phyloP scores from a whole-genome alignment of 2,113 vertebrate species.

The Glaucidium brasilianum region DNA sequence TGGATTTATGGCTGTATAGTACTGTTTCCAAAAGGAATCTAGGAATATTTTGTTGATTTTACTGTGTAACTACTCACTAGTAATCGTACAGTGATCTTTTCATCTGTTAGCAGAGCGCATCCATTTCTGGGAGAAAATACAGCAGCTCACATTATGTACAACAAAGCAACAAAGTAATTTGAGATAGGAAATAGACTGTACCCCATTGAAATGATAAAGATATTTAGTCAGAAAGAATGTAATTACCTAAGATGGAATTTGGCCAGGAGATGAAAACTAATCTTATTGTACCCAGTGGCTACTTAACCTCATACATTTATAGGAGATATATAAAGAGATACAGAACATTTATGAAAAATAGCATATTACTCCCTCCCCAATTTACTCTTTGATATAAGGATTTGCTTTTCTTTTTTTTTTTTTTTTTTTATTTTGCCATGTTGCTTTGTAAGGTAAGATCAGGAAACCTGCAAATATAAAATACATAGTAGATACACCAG shows the following conservation, averaged over 20 bases:
- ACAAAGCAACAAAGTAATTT: background rate
- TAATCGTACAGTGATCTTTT: background rate
- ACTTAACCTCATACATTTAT: background rate
- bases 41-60: background rate
- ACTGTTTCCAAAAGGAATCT: background rate
- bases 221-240: slow-evolving; percentile 35
- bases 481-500: background rate
- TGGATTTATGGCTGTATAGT: background rate
- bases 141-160: background rate
- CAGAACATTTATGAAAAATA: background rate
- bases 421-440: background rate
- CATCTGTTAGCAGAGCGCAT: background rate
- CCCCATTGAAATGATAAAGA: slow-evolving; percentile 2
- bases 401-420: background rate
- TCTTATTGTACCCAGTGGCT: background rate
- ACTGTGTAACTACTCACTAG: background rate
- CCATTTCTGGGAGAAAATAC: background rate
- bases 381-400: background rate
- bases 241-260: slow-evolving; percentile 33
- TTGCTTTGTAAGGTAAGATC: background rate
- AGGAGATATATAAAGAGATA: background rate
- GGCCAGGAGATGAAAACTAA: slow-evolving; percentile 24
- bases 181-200: slow-evolving; percentile 33
- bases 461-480: background rate
- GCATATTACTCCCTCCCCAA: background rate